phyloP scores from a whole-genome alignment of 2,113 vertebrate genomes.

The Notothenia rossii region DNA sequence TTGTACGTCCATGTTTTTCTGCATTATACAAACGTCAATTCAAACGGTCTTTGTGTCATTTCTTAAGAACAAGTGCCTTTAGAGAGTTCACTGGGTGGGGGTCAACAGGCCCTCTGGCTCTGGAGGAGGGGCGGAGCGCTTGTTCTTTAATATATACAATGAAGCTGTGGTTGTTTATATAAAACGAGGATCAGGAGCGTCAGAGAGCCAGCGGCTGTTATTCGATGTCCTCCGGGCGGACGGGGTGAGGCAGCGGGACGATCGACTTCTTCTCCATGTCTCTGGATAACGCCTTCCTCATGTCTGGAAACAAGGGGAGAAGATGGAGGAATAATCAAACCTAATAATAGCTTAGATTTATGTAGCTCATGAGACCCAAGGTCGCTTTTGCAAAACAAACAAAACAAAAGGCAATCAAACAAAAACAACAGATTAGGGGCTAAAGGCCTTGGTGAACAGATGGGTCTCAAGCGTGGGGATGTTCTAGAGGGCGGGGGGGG shows the following conservation, averaged over 20 bases:
- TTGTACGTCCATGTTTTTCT: conserved; percentile 30
- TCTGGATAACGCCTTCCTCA: conserved; percentile 96
- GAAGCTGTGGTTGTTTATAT: not conserved
- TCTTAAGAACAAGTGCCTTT: conserved; percentile 26
- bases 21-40: conserved; percentile 8
- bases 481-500: too few species aligned
- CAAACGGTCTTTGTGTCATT: conserved; percentile 10
- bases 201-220: conserved; percentile 87
- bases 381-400: too few species aligned
- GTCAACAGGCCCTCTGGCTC: conserved; percentile 46
- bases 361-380: too few species aligned
- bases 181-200: not conserved
- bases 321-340: too few species aligned
- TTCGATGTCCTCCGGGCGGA: conserved; percentile 97
- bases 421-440: too few species aligned
- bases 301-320: conserved; percentile 84
- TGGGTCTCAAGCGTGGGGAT: too few species aligned
- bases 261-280: conserved; percentile 97
- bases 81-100: conserved; percentile 28
- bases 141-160: conserved; percentile 21
- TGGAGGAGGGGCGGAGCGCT: too few species aligned
- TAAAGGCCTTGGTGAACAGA: too few species aligned
- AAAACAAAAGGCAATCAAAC: too few species aligned
- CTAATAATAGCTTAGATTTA: too few species aligned
- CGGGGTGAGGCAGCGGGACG: conserved; percentile 94